Evolutionary conservation across 2,888 invertebrate species (phyloP).

Genomic region (Agrotis segetum): DNA sequence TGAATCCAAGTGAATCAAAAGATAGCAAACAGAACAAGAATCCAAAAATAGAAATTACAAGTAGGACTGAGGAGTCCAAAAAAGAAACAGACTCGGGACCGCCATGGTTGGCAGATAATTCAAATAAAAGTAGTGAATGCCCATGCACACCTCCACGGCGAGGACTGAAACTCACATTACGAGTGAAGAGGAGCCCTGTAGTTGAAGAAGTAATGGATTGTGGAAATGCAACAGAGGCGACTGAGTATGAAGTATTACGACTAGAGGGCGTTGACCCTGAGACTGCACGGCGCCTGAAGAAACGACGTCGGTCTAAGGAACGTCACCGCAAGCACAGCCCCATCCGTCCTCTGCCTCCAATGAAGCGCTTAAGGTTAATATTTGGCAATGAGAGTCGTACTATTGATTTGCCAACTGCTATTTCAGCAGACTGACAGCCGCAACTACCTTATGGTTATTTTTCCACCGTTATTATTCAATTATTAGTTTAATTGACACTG

Average conservation of each 20-base stretch:
- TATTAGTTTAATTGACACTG: constrained; percentile 90
- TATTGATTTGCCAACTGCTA: constrained; percentile 96
- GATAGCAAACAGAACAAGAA: constrained; percentile 84
- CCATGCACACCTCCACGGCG: constrained; percentile 92
- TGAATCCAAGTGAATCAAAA: constrained; percentile 87
- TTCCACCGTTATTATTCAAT: constrained; percentile 90
- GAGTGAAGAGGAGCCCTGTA: constrained; percentile 97
- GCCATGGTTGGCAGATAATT: constrained; percentile 85
- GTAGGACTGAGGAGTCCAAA: constrained; percentile 82
- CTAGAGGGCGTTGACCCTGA: constrained; percentile 94
- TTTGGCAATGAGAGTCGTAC: constrained; percentile 97
- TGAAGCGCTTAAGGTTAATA: constrained; percentile 96
- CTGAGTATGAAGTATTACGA: constrained; percentile 96
- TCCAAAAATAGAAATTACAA: constrained; percentile 81
- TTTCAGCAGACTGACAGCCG: constrained; percentile 91
- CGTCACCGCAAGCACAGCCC: constrained; percentile 89
- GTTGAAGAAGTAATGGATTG: constrained; percentile 95
- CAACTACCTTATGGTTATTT: constrained; percentile 84
- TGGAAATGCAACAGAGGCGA: constrained; percentile 93
- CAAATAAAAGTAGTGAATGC: constrained; percentile 86
- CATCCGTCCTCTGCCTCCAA: constrained; percentile 92
- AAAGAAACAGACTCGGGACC: constrained; percentile 84
- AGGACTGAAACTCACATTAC: constrained; percentile 94
- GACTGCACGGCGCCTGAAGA: constrained; percentile 90
- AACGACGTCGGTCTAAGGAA: constrained; percentile 88